A percentile compares a stretch with the other conserved stretches of the same genome.
phyloP scores from a whole-genome alignment of 2,797 vertebrate genomes.

The Xenops minutus region DNA sequence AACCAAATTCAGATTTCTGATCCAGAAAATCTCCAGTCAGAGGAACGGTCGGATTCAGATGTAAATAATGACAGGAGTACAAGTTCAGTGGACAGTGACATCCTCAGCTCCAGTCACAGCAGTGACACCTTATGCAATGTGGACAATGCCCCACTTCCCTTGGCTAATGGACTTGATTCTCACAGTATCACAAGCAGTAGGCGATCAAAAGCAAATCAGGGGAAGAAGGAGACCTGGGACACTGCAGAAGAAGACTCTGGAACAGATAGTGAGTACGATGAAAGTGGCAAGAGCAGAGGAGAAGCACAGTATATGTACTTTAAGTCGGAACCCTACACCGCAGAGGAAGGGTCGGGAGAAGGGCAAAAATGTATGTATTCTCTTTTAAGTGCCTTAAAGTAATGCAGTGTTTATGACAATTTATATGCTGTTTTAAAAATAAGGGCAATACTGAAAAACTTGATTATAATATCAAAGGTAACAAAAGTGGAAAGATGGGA shows the following conservation, averaged over 20 bases:
- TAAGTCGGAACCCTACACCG: constrained; percentile 84
- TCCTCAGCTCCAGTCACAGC: constrained; percentile 98
- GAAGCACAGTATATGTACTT: constrained; percentile 92
- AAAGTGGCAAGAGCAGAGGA: constrained; percentile 91
- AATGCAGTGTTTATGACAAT: background rate
- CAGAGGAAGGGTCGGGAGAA: constrained; percentile 84
- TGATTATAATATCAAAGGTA: background rate
- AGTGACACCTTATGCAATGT: constrained; percentile 98
- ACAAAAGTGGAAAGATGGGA: background rate
- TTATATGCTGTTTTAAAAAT: background rate
- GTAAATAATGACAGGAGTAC: constrained; percentile 98
- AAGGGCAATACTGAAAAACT: background rate
- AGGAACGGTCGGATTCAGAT: constrained; percentile 96
- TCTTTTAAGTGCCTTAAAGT: background rate
- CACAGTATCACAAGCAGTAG: constrained; percentile 98
- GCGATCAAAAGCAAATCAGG: constrained; percentile 95
- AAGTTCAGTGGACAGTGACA: constrained; percentile 98
- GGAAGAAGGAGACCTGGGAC: constrained; percentile 98
- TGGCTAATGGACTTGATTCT: constrained; percentile 95
- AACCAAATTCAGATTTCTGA: constrained; percentile 88
- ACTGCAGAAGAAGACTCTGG: constrained; percentile 98
- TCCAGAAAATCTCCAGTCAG: constrained; percentile 86
- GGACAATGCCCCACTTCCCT: constrained; percentile 86
- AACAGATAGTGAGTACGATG: constrained; percentile 97
- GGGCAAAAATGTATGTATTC: constrained; percentile 88